Evolutionary conservation across 2,113 vertebrate genomes (phyloP), one percentile per base, ranked within the genome.

Genomic region (Prunella himalayana): DNA sequence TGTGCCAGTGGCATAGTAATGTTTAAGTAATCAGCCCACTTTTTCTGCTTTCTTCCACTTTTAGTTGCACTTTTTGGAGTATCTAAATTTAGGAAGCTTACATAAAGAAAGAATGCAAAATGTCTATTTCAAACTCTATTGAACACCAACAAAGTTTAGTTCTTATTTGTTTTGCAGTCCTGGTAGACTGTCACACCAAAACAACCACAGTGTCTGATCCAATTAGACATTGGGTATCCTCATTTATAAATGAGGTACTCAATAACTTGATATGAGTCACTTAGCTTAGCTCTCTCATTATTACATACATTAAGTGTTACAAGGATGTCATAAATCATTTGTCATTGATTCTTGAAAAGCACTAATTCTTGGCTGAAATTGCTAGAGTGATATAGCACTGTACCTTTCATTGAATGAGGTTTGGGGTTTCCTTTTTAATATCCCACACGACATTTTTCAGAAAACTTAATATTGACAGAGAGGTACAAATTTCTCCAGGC

Each of bases 171-270:
- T 92, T 89, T 79, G 10, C 57, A 71, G 6, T 51, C 19, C 35
- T 45, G 10, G 12, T 64, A 45, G 35, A 76, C 3, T 61, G 22
- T 72, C 54, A 31, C 33, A 79, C 12, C 22, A 56, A 78, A 78
- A 56, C 8, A 47, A 45, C 10, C 15, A 25, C 0, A 0, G 15
- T 53, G 23, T 33, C 49, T 53, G 27, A 61, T 49, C 37, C 4
- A 41, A 54, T 41, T 31, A 79, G 30, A 51, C 39, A 76, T 13
- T 33, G 44, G 15, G 51, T 54, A 61, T 21, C 39, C 33, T 77
- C 57, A 85, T 15, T 47, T 82, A 77, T 45, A 82, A 33, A 70
- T 21, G 19, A 92, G 14, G 27, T 50, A 57, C 22, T 70, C 50
- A 77, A 41, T n/a, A 13, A 63, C 19, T 57, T 44, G 13, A 8